Conservation (phyloP, 1,140 invertebrate genomes). For the Nixonia krombeini region DNA sequence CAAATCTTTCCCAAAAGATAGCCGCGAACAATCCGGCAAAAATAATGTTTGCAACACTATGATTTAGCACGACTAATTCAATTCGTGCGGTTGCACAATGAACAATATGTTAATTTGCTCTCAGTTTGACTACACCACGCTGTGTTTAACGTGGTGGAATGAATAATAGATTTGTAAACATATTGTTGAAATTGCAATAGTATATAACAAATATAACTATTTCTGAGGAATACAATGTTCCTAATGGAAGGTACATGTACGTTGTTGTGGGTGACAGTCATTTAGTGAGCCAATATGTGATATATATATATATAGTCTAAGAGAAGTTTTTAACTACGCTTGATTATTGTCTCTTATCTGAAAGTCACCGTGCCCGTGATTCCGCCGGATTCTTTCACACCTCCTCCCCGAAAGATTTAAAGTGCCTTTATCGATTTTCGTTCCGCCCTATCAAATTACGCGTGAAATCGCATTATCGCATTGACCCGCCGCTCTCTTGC, state of each 20-base stretch:
- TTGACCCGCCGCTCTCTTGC: slow-evolving; percentile 11
- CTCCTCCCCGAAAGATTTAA: slow-evolving; percentile 11
- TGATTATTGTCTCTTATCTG: too few relatives aligned
- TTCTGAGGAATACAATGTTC: too few relatives aligned
- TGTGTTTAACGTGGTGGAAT: too few relatives aligned
- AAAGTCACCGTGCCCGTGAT: slow-evolving; percentile 6
- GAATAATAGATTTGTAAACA: too few relatives aligned
- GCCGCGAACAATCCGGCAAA: slow-evolving; percentile 45
- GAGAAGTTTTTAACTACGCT: too few relatives aligned
- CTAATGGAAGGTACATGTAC: too few relatives aligned
- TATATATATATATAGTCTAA: too few relatives aligned
- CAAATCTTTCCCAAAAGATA: slow-evolving; percentile 49
- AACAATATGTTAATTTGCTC: slow-evolving; percentile 6
- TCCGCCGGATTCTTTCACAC: slow-evolving; percentile 1
- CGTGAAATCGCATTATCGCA: slow-evolving; percentile 35
- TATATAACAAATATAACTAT: too few relatives aligned
- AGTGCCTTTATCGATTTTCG: slow-evolving; percentile 22
- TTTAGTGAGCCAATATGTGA: too few relatives aligned
- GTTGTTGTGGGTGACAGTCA: too few relatives aligned
- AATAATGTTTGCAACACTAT: slow-evolving; percentile 22
- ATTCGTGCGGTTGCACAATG: slow-evolving; percentile 34
- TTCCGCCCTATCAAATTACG: slow-evolving; percentile 31
- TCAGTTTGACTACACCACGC: too few relatives aligned
- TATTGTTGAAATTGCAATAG: too few relatives aligned
- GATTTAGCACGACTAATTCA: slow-evolving; percentile 43